Evolutionary conservation across 2,888 invertebrate species (phyloP), one percentile per base, ranked within the genome.

Genomic region (Drosophila anomalipes): DNA sequence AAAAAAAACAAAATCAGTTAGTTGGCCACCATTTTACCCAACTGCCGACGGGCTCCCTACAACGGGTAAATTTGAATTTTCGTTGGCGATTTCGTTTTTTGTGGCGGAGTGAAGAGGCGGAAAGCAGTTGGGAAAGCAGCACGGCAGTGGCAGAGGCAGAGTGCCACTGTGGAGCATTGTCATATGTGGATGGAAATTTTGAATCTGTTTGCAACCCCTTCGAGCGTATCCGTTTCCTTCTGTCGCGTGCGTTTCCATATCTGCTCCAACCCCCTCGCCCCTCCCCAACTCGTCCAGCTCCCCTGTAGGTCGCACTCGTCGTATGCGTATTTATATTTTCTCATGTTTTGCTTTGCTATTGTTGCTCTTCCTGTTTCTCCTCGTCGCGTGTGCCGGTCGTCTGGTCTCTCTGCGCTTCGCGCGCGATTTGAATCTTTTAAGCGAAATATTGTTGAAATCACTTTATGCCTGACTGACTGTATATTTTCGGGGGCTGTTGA

Each of bases 181-280:
- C 92, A 91, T 91, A 91, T 91, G 91, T 91, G 91, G 81, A 81
- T 86, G 91, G 92, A 91, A 89, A 91, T 91, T 90, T 91, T 82
- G 91, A 90, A 90, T 89, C 88, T 91, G 92, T 90, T 91, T 86
- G 88, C 86, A 89, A 86, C 91, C 91, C 87, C 91, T 89, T 89
- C 86, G 82, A 87, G 88, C 91, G 89, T 91, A 90, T 90, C 87
- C 91, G 90, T 90, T 91, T 87, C 91, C 91, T 87, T 89, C 88
- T 91, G 87, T 88, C 90, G 91, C 88, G 88, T 85, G 91, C 89
- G 83, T 70, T 68, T 70, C 65, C 68, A 47, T 81, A 60, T 65
- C 28, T 61, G 39, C 52, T n/a, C 22, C 37, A 52, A 12, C 5
- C 26, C 32, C 49, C 32, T 19, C 33, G 0, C 37, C 6, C n/a